Base-by-base conservation (phyloP, 2,888 invertebrate genomes). In the Drosophila pullipes region DNA sequence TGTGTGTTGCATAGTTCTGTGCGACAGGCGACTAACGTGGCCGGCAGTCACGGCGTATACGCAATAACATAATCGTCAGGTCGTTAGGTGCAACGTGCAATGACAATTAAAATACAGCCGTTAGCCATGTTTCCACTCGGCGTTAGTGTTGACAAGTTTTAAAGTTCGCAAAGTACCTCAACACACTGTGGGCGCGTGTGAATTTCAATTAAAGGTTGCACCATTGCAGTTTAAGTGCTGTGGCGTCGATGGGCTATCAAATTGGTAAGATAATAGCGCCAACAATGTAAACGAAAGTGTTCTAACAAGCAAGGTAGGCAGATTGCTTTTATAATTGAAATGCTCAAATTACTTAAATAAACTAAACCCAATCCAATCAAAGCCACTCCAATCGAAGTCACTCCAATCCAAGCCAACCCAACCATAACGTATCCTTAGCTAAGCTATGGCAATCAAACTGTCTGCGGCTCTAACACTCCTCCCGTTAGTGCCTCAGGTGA, bases 321-420 rank as follows among this genome's bases (percentile, higher is more conserved):
- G 69, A 90, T 86, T 85, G 83, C 78, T 81, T 85, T 81, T 86
- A 81, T 88, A 88, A 90, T 86, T 82, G 88, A 88, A 85, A 82
- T 78, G 64, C 76, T 90, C 78, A 67, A 74, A 82, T 85, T 90
- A 88, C 83, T 74, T 68, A 41, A 30, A 31, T 41, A 41, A 22
- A 22, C 41, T 13, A 18, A 44, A 37, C 54, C 31, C n/a, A 59
- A 30, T 25, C 28, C 18, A 82, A 82, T 77, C 63, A 28, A 28
- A n/a, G n/a, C n/a, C 31, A 64, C 66, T 35, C 59, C 22, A 82
- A 82, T 74, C 60, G 13, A 37, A 25, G 7, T 9, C n/a, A 70
- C 66, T 35, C 59, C 22, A 82, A 82, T 74, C 60, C n/a, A 37
- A 25, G 7, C 13, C n/a, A 70, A 69, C 41, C 62, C 35, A 25